Evolutionary conservation across 2,888 invertebrate genomes (phyloP), one percentile per base, ranked within the genome.

Genomic region (Hesperia comma): DNA sequence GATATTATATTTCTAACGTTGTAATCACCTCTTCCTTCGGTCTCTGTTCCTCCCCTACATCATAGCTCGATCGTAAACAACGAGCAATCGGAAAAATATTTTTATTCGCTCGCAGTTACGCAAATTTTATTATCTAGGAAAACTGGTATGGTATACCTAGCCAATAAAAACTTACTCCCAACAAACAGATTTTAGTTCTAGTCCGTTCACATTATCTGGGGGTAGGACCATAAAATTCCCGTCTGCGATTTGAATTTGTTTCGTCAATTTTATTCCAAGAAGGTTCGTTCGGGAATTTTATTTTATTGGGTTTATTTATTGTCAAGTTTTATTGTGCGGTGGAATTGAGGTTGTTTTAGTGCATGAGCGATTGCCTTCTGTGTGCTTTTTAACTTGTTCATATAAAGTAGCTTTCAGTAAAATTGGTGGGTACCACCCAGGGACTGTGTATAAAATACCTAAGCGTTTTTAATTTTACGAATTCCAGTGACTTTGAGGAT

Each of bases 221-320:
- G 54, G 60, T 60, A 66, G 60, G 53, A 66, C 66, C 43, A 53
- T 66, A 66, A 66, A 66, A 60, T 58, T 66, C 60, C 60, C 58
- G 66, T 60, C 58, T 66, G 60, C 66, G 54, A 58, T 66, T 66
- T 58, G 66, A 66, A 66, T 66, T 66, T 66, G 66, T 66, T 66
- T 60, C 33, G 60, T 58, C 53, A 66, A 60, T 60, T 66, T 66
- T 66, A 60, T 66, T 60, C n/a, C 55, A 56, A 56, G 53, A 43
- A 33, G 66, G 43, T 61, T 61, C 61, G 54, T 55, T 67, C 19
- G 60, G 61, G 21, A 56, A 37, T 67, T 64, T 66, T 66, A 54
- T 54, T 60, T 67, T 56, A 67, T 67, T 67, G 61, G 54, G 49
- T 60, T 66, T 61, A 61, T 67, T 67, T 67, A 61, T 56, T 56